Evolutionary conservation across 2,113 vertebrate species (phyloP).

Genomic region (Platysternon megacephalum): DNA sequence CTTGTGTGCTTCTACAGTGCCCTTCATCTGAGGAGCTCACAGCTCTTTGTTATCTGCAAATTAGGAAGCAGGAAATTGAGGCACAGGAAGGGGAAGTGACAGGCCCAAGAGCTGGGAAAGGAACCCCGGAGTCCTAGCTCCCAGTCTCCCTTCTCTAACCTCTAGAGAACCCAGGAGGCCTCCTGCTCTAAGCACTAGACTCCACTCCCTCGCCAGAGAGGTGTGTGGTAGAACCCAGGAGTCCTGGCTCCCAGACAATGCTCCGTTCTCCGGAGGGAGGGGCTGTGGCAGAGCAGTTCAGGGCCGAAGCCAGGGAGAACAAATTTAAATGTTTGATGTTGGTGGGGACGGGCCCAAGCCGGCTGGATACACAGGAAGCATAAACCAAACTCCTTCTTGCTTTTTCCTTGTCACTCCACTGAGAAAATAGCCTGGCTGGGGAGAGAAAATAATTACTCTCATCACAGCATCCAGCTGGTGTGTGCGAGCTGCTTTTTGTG

Average conservation of each 20-base stretch:
- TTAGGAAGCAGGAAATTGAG: neutral
- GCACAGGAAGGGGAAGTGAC: neutral
- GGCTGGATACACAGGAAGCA: neutral
- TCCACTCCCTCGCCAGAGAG: neutral
- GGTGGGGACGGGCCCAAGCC: neutral
- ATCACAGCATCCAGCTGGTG: neutral
- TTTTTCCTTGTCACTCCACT: neutral
- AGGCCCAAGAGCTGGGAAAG: neutral
- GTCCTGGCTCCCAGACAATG: neutral
- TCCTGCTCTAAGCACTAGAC: neutral
- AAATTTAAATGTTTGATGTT: neutral
- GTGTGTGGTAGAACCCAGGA: neutral
- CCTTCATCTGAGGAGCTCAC: neutral
- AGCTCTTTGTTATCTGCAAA: neutral
- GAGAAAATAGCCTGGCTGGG: slow-evolving; percentile 19
- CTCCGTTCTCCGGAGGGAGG: neutral
- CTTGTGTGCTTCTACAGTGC: neutral
- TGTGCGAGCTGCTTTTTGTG: neutral
- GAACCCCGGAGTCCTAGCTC: neutral
- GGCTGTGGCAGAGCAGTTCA: neutral
- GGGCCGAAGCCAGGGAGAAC: neutral
- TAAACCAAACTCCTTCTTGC: neutral
- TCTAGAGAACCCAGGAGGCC: neutral
- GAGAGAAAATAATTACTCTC: neutral
- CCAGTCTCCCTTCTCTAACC: neutral